These are phyloP conservation scores for Ranitomeya variabilis DNA, from an alignment of 2,113 vertebrate genomes.

Conservation along the genomic window DNA sequence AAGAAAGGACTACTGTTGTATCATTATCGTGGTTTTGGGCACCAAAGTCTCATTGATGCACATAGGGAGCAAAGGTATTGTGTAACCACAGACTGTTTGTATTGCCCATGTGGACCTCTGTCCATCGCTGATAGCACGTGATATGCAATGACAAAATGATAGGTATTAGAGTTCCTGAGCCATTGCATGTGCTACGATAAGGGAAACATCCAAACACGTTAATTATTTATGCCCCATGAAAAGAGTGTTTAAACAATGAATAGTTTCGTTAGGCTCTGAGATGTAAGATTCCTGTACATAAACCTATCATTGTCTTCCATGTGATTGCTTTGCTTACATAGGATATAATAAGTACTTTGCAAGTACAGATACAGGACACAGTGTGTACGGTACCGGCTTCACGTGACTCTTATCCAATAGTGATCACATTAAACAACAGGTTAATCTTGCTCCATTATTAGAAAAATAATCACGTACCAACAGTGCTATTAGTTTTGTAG, in stretches of 20 bases:
- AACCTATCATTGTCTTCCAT: conserved; percentile 7
- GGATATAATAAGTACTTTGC: neutral
- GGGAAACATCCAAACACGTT: neutral
- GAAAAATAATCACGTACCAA: neutral
- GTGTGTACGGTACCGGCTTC: neutral
- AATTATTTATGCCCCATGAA: neutral
- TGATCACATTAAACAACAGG: neutral
- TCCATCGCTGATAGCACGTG: no score
- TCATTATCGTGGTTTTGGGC: no score
- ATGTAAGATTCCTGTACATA: neutral
- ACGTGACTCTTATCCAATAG: conserved; percentile 19
- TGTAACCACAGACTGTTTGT: no score
- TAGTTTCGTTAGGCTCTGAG: neutral
- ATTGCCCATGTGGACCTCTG: no score
- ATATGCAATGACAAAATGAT: neutral
- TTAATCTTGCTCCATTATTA: neutral
- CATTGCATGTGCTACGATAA: neutral
- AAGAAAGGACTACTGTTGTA: no score
- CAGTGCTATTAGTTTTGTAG: conserved; percentile 14
- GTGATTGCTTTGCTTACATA: neutral
- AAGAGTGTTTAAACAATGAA: neutral
- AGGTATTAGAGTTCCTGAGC: neutral
- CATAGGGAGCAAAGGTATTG: no score
- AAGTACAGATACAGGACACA: neutral
- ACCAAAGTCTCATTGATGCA: no score